A percentile compares a stretch with the other conserved stretches of the same genome.
phyloP scores from a whole-genome alignment of 1,140 invertebrate species.

The Pogonomyrmex californicus region DNA sequence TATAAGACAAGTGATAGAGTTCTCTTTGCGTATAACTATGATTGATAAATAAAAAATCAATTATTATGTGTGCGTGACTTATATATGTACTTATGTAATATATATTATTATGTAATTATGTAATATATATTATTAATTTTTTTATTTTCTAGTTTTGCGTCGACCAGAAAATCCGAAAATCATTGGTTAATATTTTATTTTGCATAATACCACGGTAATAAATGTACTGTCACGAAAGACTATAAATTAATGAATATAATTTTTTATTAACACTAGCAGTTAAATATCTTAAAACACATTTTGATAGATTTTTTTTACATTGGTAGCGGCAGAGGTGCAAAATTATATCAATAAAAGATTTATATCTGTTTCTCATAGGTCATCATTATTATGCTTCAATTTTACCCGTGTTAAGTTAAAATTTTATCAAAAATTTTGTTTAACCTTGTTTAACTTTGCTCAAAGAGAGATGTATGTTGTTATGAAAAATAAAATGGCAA shows the following conservation, averaged over 20 bases:
- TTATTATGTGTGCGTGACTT: not conserved
- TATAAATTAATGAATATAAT: not conserved
- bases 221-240: too few relatives aligned
- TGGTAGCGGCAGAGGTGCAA: not conserved
- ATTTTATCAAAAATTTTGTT: not conserved
- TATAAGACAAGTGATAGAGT: not conserved
- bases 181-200: not conserved
- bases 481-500: constrained; percentile 39
- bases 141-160: not conserved
- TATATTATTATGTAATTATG: too few relatives aligned
- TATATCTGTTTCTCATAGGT: not conserved
- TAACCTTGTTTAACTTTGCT: not conserved
- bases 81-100: too few relatives aligned
- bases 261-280: not conserved
- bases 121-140: not conserved
- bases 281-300: not conserved
- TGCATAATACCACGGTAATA: too few relatives aligned
- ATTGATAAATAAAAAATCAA: not conserved
- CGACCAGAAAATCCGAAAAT: too few relatives aligned
- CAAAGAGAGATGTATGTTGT: constrained; percentile 37
- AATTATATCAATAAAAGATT: constrained; percentile 18
- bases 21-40: not conserved
- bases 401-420: not conserved
- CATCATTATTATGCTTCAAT: not conserved
- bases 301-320: not conserved